Conservation (phyloP, 1,140 invertebrate species). For the Trinorchestia longiramus region DNA sequence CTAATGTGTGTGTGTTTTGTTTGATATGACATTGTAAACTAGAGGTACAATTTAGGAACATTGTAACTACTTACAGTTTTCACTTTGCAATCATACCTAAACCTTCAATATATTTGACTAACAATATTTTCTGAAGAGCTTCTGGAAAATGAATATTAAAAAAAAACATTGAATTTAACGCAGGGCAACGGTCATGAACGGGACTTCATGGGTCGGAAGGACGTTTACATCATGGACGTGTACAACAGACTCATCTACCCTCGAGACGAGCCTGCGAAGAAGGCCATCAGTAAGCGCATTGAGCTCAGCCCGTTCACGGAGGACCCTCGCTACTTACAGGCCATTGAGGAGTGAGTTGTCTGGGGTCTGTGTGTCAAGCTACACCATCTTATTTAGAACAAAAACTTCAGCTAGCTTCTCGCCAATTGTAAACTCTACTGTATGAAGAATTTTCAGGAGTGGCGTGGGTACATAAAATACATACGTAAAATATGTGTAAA, state of each 20-base stretch:
- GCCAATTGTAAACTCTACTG: no score
- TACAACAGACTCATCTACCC: slow-evolving; percentile 89
- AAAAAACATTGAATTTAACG: neutral
- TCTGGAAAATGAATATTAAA: neutral
- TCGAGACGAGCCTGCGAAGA: slow-evolving; percentile 80
- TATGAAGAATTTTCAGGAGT: no score
- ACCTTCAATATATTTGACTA: neutral
- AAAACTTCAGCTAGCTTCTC: no score
- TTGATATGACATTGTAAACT: no score
- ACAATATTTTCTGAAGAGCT: neutral
- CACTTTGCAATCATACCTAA: no score
- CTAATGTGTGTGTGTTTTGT: no score
- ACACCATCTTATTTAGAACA: no score
- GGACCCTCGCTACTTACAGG: slow-evolving; percentile 80
- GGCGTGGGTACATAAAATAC: no score
- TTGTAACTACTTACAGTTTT: no score
- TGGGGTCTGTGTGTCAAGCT: no score
- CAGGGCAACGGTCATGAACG: slow-evolving; percentile 88
- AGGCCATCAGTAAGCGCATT: slow-evolving; percentile 80
- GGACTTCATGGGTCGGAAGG: slow-evolving; percentile 79
- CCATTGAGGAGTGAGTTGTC: slow-evolving; percentile 76
- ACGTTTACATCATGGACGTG: slow-evolving; percentile 87
- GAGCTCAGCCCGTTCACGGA: slow-evolving; percentile 78
- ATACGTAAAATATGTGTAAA: no score
- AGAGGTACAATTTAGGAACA: no score